A percentile compares a stretch with the other conserved stretches of the same genome.
Conservation (phyloP, 1,140 invertebrate genomes). For the Anoplophora glabripennis region DNA sequence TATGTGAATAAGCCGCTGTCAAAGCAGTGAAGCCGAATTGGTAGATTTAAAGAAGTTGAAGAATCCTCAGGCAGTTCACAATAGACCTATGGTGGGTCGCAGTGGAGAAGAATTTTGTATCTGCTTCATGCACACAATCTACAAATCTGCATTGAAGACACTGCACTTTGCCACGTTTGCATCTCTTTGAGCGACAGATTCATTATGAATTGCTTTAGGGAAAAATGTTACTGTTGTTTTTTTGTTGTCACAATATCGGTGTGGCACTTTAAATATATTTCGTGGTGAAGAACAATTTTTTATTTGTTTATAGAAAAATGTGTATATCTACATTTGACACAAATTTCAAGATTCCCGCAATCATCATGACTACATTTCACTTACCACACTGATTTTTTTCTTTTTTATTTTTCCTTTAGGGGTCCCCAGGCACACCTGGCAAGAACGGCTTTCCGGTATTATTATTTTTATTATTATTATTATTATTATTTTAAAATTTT, state of each 20-base stretch:
- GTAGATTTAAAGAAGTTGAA: too few species aligned
- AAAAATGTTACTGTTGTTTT: not conserved
- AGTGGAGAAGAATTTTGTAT: too few species aligned
- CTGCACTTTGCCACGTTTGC: too few species aligned
- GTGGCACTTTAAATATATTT: not conserved
- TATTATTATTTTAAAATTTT: conserved; percentile 20
- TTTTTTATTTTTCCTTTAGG: conserved; percentile 59
- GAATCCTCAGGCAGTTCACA: too few species aligned
- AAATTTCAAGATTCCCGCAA: conserved; percentile 4
- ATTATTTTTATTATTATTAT: conserved; percentile 53
- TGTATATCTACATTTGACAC: not conserved
- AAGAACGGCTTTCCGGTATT: conserved; percentile 89
- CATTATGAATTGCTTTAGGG: too few species aligned
- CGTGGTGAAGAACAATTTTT: not conserved
- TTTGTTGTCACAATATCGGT: not conserved
- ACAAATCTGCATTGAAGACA: too few species aligned
- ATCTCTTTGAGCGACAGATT: too few species aligned
- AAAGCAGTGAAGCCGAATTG: too few species aligned
- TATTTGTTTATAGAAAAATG: not conserved
- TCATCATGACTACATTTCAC: not conserved
- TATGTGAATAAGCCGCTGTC: too few species aligned
- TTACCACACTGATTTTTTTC: conserved; percentile 33
- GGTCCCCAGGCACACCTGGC: conserved; percentile 71
- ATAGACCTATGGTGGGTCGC: too few species aligned
- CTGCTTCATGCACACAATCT: too few species aligned